Evolutionary conservation across 2,113 vertebrate genomes (phyloP).

Genomic region (Lates calcarifer): DNA sequence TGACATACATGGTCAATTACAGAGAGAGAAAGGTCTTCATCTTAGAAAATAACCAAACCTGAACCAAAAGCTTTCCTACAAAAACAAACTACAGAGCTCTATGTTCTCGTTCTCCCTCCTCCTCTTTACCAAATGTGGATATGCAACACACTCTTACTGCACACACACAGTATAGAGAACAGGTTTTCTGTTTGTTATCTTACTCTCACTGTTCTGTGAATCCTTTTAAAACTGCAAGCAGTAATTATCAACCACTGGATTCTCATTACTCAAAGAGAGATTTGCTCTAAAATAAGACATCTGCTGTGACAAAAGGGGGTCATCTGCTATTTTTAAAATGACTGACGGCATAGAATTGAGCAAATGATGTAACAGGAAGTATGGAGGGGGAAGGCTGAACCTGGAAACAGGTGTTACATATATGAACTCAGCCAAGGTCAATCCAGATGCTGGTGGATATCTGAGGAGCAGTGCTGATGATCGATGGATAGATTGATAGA

Average conservation of each 20-base stretch:
- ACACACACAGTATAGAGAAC: not conserved
- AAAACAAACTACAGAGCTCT: too few species aligned
- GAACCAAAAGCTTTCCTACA: too few species aligned
- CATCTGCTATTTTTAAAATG: conserved; percentile 21
- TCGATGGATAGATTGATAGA: not conserved
- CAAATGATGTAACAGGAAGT: not conserved
- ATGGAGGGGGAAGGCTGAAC: too few species aligned
- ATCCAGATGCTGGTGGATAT: too few species aligned
- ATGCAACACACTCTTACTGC: not conserved
- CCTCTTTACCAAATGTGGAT: not conserved
- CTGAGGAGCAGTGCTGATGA: not conserved
- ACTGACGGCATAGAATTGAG: conserved; percentile 33
- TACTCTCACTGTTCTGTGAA: too few species aligned
- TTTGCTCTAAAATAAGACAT: conserved; percentile 14
- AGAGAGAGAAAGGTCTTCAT: too few species aligned
- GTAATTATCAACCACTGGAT: conserved; percentile 22
- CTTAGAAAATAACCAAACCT: too few species aligned
- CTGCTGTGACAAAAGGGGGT: conserved; percentile 22
- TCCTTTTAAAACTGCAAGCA: conserved; percentile 8
- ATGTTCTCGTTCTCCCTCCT: too few species aligned
- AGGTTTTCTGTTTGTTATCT: not conserved
- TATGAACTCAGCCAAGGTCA: not conserved
- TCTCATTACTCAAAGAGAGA: conserved; percentile 8
- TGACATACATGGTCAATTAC: too few species aligned
- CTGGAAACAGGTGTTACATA: not conserved